Percentiles rank a stretch among this genome's conserved stretches.
These are phyloP conservation scores for Orchestes rusci DNA, from an alignment of 2,888 invertebrate species.

Conservation along the genomic window DNA sequence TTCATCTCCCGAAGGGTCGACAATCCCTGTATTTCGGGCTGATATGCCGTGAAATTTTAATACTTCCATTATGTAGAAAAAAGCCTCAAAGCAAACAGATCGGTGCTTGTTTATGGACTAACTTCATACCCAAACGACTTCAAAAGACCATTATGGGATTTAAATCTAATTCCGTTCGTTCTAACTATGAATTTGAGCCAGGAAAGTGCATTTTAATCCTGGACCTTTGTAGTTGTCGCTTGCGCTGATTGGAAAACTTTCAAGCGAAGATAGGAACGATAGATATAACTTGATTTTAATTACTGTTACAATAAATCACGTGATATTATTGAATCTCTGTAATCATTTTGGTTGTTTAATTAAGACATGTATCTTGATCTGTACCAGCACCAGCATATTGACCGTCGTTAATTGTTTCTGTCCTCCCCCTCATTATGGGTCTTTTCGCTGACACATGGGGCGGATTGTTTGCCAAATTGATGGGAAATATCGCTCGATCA, in stretches of 20 bases:
- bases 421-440: slow-evolving; percentile 17
- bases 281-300: too few relatives aligned
- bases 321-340: too few relatives aligned
- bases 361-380: background rate
- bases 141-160: too few relatives aligned
- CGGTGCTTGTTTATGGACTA: slow-evolving; percentile 5
- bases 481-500: slow-evolving; percentile 25
- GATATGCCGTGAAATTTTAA: slow-evolving; percentile 21
- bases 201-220: too few relatives aligned
- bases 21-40: slow-evolving; percentile 14
- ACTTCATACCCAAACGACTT: too few relatives aligned
- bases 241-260: too few relatives aligned
- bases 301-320: too few relatives aligned
- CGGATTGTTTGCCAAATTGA: slow-evolving; percentile 24
- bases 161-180: background rate
- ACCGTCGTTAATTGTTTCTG: slow-evolving; percentile 18
- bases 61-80: slow-evolving; percentile 11
- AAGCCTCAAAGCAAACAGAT: slow-evolving; percentile 13
- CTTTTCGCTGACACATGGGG: slow-evolving; percentile 20
- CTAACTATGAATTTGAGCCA: too few relatives aligned
- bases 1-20: slow-evolving; percentile 10
- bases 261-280: too few relatives aligned
- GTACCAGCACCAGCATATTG: too few relatives aligned
- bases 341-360: too few relatives aligned
- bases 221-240: too few relatives aligned